Base-by-base conservation (phyloP, 2,888 invertebrate species). In the Nomada lathburiana region DNA sequence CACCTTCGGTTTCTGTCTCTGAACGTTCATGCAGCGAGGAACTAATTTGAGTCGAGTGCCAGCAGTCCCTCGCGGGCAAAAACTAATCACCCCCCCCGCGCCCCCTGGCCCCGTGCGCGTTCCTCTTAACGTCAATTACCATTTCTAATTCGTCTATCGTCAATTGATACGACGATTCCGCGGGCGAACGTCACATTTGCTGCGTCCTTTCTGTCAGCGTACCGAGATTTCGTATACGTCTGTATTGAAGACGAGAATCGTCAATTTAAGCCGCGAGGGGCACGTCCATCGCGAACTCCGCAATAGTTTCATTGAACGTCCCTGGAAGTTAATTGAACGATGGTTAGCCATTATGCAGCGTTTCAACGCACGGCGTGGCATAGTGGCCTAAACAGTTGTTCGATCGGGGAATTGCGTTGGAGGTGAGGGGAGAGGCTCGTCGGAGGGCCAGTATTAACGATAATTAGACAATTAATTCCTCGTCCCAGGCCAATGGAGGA, bases 91-190 rank as follows among this genome's bases (percentile, higher is more conserved):
- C 84, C 79, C 26, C 26, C 26, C n/a, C n/a, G n/a, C n/a, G 2
- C 26, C 26, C 55, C 82, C 10, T 44, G 16, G 16, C 44, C 42
- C 52, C 16, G 44, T 78, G 71, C 75, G 18, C 47, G 36, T 63
- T 78, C 75, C 76, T 82, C 64, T 79, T 70, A 63, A 75, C 84
- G 72, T 65, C 70, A 78, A 88, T 90, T 88, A 90, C 89, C 90
- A 91, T 91, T 90, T 91, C 89, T 92, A 90, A 92, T 91, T 89
- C 88, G 86, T 74, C 91, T 90, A 92, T 89, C 86, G 86, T 80
- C 89, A 92, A 92, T 91, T 89, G 88, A 82, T 83, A 68, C 65
- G 68, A 59, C 60, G 60, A 71, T 67, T 47, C 53, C 76, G 78
- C 60, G 80, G 23, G 55, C 50, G 57, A 47, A 13, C 20, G 29